A percentile compares a stretch with the other conserved stretches of the same genome.
Conservation (phyloP, 1,140 invertebrate genomes). For the Limonius californicus region DNA sequence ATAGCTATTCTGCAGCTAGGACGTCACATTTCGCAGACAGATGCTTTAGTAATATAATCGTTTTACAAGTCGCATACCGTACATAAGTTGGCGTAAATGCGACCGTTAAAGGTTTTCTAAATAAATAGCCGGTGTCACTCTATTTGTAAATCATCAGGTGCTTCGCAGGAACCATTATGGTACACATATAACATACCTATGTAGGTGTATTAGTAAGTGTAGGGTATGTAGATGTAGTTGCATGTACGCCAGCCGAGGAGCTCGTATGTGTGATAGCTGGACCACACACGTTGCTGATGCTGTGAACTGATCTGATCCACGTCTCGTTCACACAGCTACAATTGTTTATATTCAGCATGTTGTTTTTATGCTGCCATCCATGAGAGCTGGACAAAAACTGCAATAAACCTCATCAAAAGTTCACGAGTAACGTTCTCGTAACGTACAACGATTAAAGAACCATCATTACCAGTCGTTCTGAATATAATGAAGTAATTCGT, state of each 20-base stretch:
- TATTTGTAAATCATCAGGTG: slow-evolving; percentile 14
- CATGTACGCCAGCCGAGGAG: slow-evolving; percentile 16
- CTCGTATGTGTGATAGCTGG: slow-evolving; percentile 31
- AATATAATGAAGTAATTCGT: too few relatives aligned
- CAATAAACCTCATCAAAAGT: too few relatives aligned
- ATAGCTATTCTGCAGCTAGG: neutral
- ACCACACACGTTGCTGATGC: slow-evolving; percentile 37
- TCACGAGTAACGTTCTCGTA: too few relatives aligned
- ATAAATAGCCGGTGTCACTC: slow-evolving; percentile 4
- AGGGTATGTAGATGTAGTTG: slow-evolving; percentile 13
- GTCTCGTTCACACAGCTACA: slow-evolving; percentile 31
- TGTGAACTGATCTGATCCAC: slow-evolving; percentile 35
- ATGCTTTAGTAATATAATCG: slow-evolving; percentile 2
- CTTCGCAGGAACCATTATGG: neutral
- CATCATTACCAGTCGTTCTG: too few relatives aligned
- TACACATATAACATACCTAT: slow-evolving; percentile 3
- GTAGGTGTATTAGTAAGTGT: slow-evolving; percentile 2
- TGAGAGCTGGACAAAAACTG: too few relatives aligned
- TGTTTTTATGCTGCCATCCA: neutral
- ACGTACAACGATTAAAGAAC: too few relatives aligned
- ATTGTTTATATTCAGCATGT: slow-evolving; percentile 7
- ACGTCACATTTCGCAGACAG: neutral
- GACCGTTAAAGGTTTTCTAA: neutral
- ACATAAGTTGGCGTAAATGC: neutral
- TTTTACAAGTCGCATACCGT: neutral